phyloP scores from a whole-genome alignment of 2,113 vertebrate species.

The Lycaon pictus region DNA sequence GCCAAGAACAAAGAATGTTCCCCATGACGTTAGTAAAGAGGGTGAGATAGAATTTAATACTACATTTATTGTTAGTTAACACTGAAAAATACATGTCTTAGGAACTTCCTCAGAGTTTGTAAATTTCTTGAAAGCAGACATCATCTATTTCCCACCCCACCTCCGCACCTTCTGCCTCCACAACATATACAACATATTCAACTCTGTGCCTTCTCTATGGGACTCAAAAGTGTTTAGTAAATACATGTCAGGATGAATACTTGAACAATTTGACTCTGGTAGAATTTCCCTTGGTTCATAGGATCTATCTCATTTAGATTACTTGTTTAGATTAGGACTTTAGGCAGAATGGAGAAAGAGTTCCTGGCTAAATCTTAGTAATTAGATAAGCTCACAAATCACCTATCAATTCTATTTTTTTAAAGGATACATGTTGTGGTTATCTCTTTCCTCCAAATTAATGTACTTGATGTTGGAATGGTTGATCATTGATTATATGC shows the following conservation, averaged over 20 bases:
- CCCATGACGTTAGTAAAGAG: not conserved
- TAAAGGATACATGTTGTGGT: not conserved
- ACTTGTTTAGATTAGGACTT: not conserved
- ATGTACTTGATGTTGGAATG: not conserved
- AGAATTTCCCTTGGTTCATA: not conserved
- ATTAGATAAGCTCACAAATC: not conserved
- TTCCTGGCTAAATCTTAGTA: not conserved
- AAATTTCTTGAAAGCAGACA: slow-evolving; percentile 27
- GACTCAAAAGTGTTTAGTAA: slow-evolving; percentile 27
- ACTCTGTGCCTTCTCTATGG: not conserved
- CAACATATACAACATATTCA: not conserved
- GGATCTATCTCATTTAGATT: not conserved
- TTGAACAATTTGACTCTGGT: not conserved
- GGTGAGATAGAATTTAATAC: not conserved
- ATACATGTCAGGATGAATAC: not conserved
- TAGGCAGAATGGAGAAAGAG: not conserved
- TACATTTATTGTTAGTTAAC: slow-evolving; percentile 45
- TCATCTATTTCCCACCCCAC: slow-evolving; percentile 49
- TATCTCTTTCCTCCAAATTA: not conserved
- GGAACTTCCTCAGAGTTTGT: slow-evolving; percentile 40
- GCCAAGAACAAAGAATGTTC: not conserved
- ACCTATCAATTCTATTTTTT: not conserved
- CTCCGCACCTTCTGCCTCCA: slow-evolving; percentile 56
- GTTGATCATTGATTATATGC: not conserved
- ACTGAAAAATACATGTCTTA: not conserved